These are phyloP conservation scores for Cataglyphis rosenhaueri DNA, from an alignment of 2,888 invertebrate genomes.

Conservation along the genomic window DNA sequence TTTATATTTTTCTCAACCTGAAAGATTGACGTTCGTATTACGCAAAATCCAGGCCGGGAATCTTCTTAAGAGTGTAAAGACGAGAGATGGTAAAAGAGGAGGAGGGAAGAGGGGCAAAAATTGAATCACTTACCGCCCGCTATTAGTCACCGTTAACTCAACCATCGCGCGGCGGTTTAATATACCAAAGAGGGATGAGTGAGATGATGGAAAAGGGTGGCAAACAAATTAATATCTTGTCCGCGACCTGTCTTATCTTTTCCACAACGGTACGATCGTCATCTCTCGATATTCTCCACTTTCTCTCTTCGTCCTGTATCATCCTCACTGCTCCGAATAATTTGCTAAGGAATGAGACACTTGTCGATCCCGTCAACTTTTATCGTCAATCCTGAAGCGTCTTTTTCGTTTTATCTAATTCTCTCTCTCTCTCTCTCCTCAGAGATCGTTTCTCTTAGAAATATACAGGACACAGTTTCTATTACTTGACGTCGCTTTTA, in stretches of 20 bases:
- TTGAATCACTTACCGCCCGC: conserved; percentile 58
- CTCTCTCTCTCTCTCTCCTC: conserved; percentile 6
- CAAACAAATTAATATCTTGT: conserved; percentile 63
- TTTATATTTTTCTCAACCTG: not conserved
- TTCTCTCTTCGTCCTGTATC: conserved; percentile 22
- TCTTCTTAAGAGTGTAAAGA: conserved; percentile 33
- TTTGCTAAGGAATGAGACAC: conserved; percentile 66
- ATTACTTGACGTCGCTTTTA: not conserved
- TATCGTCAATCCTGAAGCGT: conserved; percentile 6
- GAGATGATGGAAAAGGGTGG: conserved; percentile 27
- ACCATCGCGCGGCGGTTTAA: conserved; percentile 63
- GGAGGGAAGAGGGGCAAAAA: conserved; percentile 38
- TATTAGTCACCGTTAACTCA: conserved; percentile 67
- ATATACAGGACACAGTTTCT: not conserved
- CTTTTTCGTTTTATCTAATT: conserved; percentile 56
- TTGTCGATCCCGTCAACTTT: conserved; percentile 53
- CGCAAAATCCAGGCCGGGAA: conserved; percentile 25
- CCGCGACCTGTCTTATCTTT: conserved; percentile 59
- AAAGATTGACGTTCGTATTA: conserved; percentile 40
- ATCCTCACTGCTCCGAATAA: conserved; percentile 59
- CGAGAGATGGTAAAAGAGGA: conserved; percentile 2
- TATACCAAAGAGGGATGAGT: conserved; percentile 45
- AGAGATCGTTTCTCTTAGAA: not conserved
- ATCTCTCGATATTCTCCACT: conserved; percentile 33
- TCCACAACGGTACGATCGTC: conserved; percentile 18